A percentile compares a stretch with the other conserved stretches of the same genome.
Evolutionary conservation across 2,113 vertebrate genomes (phyloP).

Genomic region (Cercocebus atys): DNA sequence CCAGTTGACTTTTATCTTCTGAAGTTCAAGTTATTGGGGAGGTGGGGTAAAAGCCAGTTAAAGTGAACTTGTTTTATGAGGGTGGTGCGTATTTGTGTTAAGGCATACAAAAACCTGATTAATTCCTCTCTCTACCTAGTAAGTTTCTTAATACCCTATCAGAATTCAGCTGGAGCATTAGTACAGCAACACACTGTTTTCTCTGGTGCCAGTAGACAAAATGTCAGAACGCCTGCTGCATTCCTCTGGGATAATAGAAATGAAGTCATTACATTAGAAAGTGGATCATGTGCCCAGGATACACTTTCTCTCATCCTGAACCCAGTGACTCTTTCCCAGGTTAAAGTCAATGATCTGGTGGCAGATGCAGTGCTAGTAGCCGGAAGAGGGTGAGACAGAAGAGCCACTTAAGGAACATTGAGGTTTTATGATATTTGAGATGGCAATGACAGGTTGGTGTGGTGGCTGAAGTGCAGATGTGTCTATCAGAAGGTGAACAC

Average conservation of each 20-base stretch:
- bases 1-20: neutral
- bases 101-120: neutral
- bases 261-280: conserved; percentile 58
- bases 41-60: neutral
- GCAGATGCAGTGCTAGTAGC: neutral
- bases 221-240: conserved; percentile 41
- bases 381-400: neutral
- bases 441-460: neutral
- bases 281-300: conserved; percentile 52
- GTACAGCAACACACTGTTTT: neutral
- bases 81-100: neutral
- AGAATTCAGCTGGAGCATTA: neutral
- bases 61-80: neutral
- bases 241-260: conserved; percentile 55
- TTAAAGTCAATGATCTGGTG: neutral
- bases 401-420: neutral
- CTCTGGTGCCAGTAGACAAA: neutral
- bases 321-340: neutral
- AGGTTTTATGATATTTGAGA: neutral
- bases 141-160: neutral
- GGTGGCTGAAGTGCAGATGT: neutral
- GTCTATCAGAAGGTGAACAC: neutral
- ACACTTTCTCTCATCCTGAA: conserved; percentile 7
- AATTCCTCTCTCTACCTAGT: neutral
- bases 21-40: conserved; percentile 4